phyloP scores from a whole-genome alignment of 1,140 invertebrate genomes.

The Rhagoletis pomonella region DNA sequence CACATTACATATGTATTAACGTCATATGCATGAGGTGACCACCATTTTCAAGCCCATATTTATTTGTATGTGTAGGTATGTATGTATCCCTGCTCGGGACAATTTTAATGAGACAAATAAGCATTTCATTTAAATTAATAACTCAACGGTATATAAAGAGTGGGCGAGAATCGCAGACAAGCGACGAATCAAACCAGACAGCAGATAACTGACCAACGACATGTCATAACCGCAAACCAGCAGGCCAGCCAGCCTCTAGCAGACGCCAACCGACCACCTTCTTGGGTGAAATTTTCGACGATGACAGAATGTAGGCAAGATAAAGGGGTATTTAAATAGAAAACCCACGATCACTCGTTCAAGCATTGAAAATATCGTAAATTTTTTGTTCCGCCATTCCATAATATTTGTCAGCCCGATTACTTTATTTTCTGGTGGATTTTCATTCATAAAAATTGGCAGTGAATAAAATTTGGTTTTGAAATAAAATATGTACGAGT shows the following conservation, averaged over 20 bases:
- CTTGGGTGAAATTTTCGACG: neutral
- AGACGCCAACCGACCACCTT: neutral
- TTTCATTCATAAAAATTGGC: neutral
- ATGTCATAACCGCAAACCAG: neutral
- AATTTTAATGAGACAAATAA: conserved; percentile 32
- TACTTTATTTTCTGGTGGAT: neutral
- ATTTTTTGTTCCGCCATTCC: neutral
- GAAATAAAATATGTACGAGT: too few species aligned
- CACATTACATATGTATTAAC: neutral
- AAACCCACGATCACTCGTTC: neutral
- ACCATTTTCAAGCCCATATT: too few species aligned
- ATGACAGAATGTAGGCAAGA: neutral
- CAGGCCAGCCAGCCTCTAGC: neutral
- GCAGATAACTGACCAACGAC: conserved; percentile 41
- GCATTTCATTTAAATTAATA: conserved; percentile 45
- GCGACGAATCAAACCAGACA: neutral
- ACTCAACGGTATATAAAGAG: conserved; percentile 34
- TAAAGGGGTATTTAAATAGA: neutral
- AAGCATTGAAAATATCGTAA: neutral
- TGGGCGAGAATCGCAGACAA: conserved; percentile 3
- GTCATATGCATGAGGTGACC: neutral
- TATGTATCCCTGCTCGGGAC: neutral
- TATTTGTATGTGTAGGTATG: neutral
- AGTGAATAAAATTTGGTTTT: neutral
- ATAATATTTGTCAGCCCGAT: neutral